Evolutionary conservation across 2,797 vertebrate species (phyloP), one percentile per base, ranked within the genome.

Genomic region (Enteromius trimaculatus): DNA sequence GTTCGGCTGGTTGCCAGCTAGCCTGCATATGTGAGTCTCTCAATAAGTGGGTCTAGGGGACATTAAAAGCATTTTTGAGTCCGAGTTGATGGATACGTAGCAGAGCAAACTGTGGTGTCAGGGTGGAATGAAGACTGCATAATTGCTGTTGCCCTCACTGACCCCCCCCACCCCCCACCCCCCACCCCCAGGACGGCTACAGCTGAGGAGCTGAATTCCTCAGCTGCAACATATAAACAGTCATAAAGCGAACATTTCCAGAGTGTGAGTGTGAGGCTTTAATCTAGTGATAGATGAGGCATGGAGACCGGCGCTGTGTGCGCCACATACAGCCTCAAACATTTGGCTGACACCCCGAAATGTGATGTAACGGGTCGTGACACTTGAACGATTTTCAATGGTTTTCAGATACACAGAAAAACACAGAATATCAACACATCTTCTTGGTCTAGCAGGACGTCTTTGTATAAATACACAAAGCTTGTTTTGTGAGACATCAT

Each of bases 171-270:
- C 39, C 19, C 39, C 29, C 62, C 53, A 76, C 60, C 53, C 26
- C 42, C 49, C 62, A 80, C 79, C 64, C 53, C 62, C 64, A 44
- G 64, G 58, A 82, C 6, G 19, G 66, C 29, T 21, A 51, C 17
- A 82, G 16, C 31, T 53, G 70, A 74, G 58, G 44, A 44, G 65
- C 39, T 79, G 74, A 83, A 89, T 89, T 89, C 89, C 81, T 82
- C 85, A 78, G 70, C 85, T 87, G 81, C 39, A 79, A 60, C 74
- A n/a, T 39, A 87, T 86, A 83, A 87, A 87, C 55, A 55, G 13
- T 69, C 47, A 66, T 29, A 77, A 76, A 71, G 39, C 5, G 10
- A 53, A 74, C 66, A 77, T 47, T 83, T 81, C 78, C 44, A 75
- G 75, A 68, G 58, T 23, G 19, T 17, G 17, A 51, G 79, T 42